Conservation (phyloP, 2,888 invertebrate species). For the Drosophila imparisetae region DNA sequence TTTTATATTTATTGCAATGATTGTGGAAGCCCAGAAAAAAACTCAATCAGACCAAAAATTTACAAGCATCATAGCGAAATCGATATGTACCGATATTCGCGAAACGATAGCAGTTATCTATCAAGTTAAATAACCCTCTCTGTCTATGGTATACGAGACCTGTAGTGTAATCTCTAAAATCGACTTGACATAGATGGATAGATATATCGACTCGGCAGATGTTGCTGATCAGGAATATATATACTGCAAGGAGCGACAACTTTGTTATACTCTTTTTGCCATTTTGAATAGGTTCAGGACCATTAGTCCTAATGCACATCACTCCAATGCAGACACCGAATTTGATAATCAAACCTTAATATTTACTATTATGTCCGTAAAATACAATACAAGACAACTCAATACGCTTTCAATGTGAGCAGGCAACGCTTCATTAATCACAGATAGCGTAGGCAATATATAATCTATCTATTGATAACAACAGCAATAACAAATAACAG, state of each 20-base stretch:
- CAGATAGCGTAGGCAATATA: slow-evolving; percentile 25
- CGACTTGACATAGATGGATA: neutral
- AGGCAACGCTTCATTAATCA: slow-evolving; percentile 55
- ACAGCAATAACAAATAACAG: slow-evolving; percentile 10
- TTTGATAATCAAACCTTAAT: neutral
- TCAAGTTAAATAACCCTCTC: no score
- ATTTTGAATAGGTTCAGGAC: neutral
- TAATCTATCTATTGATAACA: slow-evolving; percentile 16
- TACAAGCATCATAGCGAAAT: neutral
- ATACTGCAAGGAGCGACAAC: neutral
- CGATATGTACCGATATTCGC: neutral
- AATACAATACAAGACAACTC: slow-evolving; percentile 7
- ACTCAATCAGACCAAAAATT: neutral
- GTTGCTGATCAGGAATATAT: neutral
- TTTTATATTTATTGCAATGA: neutral
- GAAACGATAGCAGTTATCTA: neutral
- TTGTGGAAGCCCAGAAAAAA: neutral
- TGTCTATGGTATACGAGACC: no score
- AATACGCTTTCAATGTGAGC: slow-evolving; percentile 18
- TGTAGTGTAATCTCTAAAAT: no score
- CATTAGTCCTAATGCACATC: neutral
- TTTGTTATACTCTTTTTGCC: neutral
- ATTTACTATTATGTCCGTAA: neutral
- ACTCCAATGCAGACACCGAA: neutral
- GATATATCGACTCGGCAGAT: neutral